Evolutionary conservation across 2,797 vertebrate genomes (phyloP).

Genomic region (Paratrypauchen microcephalus): DNA sequence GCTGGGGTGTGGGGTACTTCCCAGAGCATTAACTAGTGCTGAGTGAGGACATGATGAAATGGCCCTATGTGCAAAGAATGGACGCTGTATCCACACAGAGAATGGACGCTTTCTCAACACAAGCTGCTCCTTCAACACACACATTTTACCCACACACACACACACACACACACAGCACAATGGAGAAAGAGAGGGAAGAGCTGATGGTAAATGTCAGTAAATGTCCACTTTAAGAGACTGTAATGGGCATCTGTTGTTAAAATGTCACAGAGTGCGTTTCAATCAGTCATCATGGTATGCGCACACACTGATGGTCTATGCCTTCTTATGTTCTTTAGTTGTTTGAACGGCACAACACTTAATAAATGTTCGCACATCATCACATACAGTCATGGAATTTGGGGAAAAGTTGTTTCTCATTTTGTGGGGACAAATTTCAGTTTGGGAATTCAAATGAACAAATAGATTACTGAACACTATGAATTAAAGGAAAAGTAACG

Average conservation of each 20-base stretch:
- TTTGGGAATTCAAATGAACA: too few relatives aligned
- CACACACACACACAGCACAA: not conserved
- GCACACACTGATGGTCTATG: not conserved
- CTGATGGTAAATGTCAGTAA: constrained; percentile 19
- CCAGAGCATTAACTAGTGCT: constrained; percentile 51
- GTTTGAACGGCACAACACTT: not conserved
- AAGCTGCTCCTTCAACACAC: constrained; percentile 23
- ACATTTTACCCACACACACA: constrained; percentile 20
- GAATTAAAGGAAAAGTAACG: too few relatives aligned
- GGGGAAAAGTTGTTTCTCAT: not conserved
- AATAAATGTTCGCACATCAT: not conserved
- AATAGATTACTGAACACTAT: too few relatives aligned
- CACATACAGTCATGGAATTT: not conserved
- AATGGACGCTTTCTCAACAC: constrained; percentile 34
- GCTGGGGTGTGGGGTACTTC: constrained; percentile 46
- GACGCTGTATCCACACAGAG: constrained; percentile 32
- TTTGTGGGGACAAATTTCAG: not conserved
- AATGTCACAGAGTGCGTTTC: not conserved
- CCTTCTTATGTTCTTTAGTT: not conserved
- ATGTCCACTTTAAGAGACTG: constrained; percentile 14
- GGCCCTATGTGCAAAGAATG: constrained; percentile 42
- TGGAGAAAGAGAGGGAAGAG: not conserved
- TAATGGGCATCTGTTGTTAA: constrained; percentile 17
- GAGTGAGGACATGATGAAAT: constrained; percentile 55
- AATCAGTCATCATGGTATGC: not conserved